These are phyloP conservation scores for Dendroctonus ponderosae DNA, from an alignment of 1,140 invertebrate genomes.

Conservation along the genomic window DNA sequence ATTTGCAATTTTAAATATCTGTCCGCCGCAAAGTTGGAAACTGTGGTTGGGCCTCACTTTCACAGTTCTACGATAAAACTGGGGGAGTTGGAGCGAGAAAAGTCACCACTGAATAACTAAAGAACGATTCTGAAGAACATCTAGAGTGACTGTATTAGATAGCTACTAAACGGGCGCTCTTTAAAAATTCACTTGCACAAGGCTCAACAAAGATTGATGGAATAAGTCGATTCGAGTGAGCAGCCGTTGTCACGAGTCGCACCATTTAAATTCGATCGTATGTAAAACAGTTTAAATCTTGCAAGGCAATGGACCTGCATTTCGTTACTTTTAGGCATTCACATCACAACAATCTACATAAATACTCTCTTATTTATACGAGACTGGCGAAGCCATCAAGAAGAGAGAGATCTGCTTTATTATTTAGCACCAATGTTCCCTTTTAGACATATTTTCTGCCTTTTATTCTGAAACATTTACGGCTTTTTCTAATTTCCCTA, in stretches of 20 bases:
- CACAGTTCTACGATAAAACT: background rate
- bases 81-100: slow-evolving; percentile 12
- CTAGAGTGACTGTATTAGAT: background rate
- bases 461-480: no score
- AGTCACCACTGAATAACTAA: slow-evolving; percentile 23
- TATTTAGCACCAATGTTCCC: slow-evolving; percentile 20
- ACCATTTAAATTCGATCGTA: slow-evolving; percentile 37
- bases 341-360: slow-evolving; percentile 30
- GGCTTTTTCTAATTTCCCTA: no score
- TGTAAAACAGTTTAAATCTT: slow-evolving; percentile 34
- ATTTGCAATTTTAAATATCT: slow-evolving; percentile 31
- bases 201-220: slow-evolving; percentile 18
- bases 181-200: slow-evolving; percentile 1
- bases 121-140: slow-evolving; percentile 18
- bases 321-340: slow-evolving; percentile 24
- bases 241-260: slow-evolving; percentile 25
- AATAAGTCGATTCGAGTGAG: slow-evolving; percentile 19
- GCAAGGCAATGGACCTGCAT: slow-evolving; percentile 26
- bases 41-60: slow-evolving; percentile 1
- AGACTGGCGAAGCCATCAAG: slow-evolving; percentile 3
- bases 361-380: slow-evolving; percentile 31
- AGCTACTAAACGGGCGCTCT: background rate
- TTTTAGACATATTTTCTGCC: no score
- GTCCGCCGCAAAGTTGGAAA: background rate
- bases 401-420: slow-evolving; percentile 18